phyloP scores from a whole-genome alignment of 2,888 invertebrate species.

The Epinotia brunnichana region DNA sequence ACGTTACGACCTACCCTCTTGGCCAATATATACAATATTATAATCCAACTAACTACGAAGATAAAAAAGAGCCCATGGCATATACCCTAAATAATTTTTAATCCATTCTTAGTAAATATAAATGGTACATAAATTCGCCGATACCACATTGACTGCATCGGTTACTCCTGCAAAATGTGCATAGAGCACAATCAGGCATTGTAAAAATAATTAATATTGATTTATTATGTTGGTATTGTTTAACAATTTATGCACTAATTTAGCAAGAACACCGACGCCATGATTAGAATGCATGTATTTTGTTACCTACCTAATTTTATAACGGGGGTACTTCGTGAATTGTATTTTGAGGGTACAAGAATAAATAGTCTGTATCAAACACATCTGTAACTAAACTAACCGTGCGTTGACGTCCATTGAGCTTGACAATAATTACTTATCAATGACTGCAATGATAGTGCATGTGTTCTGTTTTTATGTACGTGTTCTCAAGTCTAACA shows the following conservation, averaged over 20 bases:
- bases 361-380: conserved; percentile 16
- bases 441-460: conserved; percentile 66
- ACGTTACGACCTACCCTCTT: neutral
- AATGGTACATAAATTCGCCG: neutral
- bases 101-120: neutral
- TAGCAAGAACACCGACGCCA: neutral
- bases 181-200: neutral
- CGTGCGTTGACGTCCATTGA: conserved; percentile 45
- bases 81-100: neutral
- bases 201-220: neutral
- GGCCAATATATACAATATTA: neutral
- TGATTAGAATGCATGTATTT: conserved; percentile 35
- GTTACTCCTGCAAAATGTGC: conserved; percentile 9
- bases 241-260: neutral
- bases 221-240: neutral
- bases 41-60: too few relatives aligned
- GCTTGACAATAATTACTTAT: conserved; percentile 48
- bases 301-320: neutral
- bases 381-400: conserved; percentile 37
- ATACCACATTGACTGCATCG: neutral
- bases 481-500: conserved; percentile 68
- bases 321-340: conserved; percentile 15
- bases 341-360: conserved; percentile 23
- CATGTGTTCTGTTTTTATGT: conserved; percentile 70
- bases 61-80: too few relatives aligned